phyloP scores from a whole-genome alignment of 2,113 vertebrate genomes.

The Gymnocephalus cernua region DNA sequence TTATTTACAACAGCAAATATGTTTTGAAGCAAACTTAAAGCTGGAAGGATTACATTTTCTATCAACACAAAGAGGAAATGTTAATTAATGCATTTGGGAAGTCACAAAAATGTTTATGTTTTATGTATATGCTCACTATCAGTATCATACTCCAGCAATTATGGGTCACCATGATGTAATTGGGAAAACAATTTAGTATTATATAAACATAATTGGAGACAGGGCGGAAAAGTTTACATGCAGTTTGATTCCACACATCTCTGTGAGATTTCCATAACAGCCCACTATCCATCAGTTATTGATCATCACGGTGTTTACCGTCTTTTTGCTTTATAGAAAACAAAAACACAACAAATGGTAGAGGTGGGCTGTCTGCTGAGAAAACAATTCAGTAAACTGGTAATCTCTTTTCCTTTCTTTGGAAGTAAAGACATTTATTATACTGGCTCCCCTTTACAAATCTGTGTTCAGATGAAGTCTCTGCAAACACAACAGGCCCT shows the following conservation, averaged over 20 bases:
- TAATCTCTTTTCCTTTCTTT: slow-evolving; percentile 27
- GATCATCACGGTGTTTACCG: background rate
- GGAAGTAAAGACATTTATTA: slow-evolving; percentile 7
- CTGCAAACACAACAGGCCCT: slow-evolving; percentile 13
- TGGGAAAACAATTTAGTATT: background rate
- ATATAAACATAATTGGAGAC: background rate
- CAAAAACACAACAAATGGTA: background rate
- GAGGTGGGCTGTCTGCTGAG: background rate
- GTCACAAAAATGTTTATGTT: background rate
- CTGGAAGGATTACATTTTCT: background rate
- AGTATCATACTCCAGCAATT: background rate
- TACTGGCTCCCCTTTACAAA: slow-evolving; percentile 5
- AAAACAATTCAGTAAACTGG: background rate
- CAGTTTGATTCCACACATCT: background rate
- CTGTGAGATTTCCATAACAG: background rate
- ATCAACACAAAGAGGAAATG: background rate
- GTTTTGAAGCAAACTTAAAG: background rate
- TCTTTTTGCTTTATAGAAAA: background rate
- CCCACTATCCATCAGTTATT: background rate
- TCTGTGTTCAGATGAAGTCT: slow-evolving; percentile 40
- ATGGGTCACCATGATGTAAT: background rate
- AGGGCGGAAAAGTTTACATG: background rate
- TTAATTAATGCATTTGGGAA: background rate
- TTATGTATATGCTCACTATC: too few species aligned
- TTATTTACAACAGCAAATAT: too few species aligned